Evolutionary conservation across 2,888 invertebrate species (phyloP), one percentile per base, ranked within the genome.

Genomic region (Apocheima hispidaria): DNA sequence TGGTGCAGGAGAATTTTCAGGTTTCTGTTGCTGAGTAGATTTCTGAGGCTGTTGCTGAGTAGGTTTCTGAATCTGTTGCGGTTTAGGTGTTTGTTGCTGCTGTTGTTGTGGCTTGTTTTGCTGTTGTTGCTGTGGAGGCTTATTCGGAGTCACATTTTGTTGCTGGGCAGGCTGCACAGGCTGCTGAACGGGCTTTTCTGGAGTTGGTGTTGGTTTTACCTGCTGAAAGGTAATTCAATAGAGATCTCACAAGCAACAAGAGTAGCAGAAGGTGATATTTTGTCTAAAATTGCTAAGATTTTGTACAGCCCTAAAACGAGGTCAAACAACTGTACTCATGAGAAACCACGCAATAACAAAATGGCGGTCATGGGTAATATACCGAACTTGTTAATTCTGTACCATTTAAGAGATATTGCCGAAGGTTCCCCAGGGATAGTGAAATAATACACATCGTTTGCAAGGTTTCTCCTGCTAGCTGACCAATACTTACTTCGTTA

Each of bases 401-500:
- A 6, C 21, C 18, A 21, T 21, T 41, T 21, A n/a, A 3, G n/a
- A 12, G n/a, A 21, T n/a, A 41, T 21, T 20, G 2, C 6, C 36
- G 16, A 12, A 16, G 10, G 2, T 28, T 41, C 4, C 2, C n/a
- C n/a, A 23, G 6, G 1, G 14, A 21, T n/a, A 7, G 6, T 20
- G 10, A 12, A 20, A 7, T 28, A 2, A 9, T 14, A 14, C 4
- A 0, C 1, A 40, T 1, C 18, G 21, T 23, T 41, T 12, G 5
- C 12, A 5, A 12, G 2, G 10, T 10, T 10, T 21, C 1, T 46
- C 51, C 46, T 23, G 48, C 18, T 60, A 43, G 6, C 14, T 36
- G 30, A 66, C 14, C 5, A 14, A 18, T 10, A 66, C 65, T 71
- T 70, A 91, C 92, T 82, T 87, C 90, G 70, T 77, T 81, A 60